Conservation (phyloP, 2,113 vertebrate genomes). For the Actinemys pallida region DNA sequence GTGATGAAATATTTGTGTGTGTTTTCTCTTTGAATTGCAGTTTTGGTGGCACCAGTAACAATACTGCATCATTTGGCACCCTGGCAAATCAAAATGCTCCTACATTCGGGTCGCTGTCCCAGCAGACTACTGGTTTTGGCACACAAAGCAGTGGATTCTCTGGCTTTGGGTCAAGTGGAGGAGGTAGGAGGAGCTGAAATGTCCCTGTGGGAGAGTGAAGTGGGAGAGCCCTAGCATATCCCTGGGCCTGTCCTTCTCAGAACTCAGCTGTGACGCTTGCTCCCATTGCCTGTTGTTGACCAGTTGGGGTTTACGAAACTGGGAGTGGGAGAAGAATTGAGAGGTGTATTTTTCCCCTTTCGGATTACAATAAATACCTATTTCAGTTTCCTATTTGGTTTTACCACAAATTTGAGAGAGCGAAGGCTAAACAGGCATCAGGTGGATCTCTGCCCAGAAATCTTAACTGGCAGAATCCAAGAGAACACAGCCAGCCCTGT, state of each 20-base stretch:
- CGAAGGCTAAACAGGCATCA: neutral
- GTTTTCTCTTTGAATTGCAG: slow-evolving; percentile 71
- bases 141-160: slow-evolving; percentile 86
- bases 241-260: neutral
- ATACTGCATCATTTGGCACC: slow-evolving; percentile 85
- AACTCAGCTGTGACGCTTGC: neutral
- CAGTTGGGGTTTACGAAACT: neutral
- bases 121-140: slow-evolving; percentile 87
- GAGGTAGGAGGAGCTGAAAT: slow-evolving; percentile 74
- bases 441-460: neutral
- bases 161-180: slow-evolving; percentile 84
- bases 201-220: neutral
- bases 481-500: neutral
- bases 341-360: neutral
- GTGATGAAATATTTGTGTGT: neutral
- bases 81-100: slow-evolving; percentile 88
- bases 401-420: neutral
- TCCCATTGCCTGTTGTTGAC: neutral
- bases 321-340: neutral
- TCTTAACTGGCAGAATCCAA: neutral
- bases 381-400: neutral
- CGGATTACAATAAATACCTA: neutral
- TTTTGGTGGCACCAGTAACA: slow-evolving; percentile 87
- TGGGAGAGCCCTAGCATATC: rapidly evolving
- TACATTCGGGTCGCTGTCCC: slow-evolving; percentile 88